Conservation (phyloP, 2,113 vertebrate genomes). For the Sphaerodactylus townsendi region DNA sequence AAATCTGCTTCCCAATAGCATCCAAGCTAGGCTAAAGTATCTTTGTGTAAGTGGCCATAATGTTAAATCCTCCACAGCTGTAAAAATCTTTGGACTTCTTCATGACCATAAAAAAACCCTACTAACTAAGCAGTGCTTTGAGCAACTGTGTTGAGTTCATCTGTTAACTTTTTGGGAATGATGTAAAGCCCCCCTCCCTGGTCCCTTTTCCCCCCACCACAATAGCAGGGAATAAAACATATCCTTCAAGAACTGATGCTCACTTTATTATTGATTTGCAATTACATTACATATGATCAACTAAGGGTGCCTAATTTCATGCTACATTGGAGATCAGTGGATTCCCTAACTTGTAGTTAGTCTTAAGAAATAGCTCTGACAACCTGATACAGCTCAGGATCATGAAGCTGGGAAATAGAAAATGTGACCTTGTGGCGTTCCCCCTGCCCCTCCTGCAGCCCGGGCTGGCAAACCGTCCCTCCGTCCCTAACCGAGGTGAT, state of each 20-base stretch:
- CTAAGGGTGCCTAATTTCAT: no score
- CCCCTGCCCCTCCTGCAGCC: no score
- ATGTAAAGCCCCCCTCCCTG: neutral
- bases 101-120: conserved; percentile 30
- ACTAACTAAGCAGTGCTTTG: conserved; percentile 12
- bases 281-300: neutral
- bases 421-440: no score
- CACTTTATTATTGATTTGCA: neutral
- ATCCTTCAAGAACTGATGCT: neutral
- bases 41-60: no score
- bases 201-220: neutral
- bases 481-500: no score
- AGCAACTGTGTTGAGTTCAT: neutral
- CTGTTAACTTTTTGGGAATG: neutral
- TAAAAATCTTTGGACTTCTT: conserved; percentile 30
- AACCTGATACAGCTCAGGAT: no score
- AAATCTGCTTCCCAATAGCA: no score
- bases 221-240: neutral
- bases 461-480: no score
- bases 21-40: no score
- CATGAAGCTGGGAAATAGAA: no score
- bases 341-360: neutral
- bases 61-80: conserved; percentile 25
- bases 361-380: no score
- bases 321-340: neutral